Base-by-base conservation (phyloP, 1,140 invertebrate genomes). In the Drosophila nigrodunni region DNA sequence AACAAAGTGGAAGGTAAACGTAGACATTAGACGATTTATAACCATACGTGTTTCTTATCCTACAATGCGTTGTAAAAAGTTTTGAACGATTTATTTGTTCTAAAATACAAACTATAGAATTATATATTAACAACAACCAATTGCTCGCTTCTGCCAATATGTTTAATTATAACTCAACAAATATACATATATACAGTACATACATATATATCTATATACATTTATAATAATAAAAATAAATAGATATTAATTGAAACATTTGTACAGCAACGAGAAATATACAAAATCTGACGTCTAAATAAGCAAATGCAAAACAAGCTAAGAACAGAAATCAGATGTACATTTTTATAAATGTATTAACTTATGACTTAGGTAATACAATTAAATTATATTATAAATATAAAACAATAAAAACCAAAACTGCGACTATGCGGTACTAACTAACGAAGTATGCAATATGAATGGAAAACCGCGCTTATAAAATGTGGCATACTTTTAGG, bases 91-190 rank as follows among this genome's bases (percentile, higher is more conserved):
- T 39, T 46, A 50, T 62, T 62, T n/a, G 59, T 49, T 66, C 18
- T 47, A 34, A n/a, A 35, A 54, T 15, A 18, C 13, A 49, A 30
- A 30, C 25, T 54, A 57, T 39, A 74, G 10, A 59, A 25, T 37
- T 34, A 64, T 15, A 25, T 43, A 46, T 57, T 46, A 46, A 65
- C 47, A 62, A 79, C 67, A 71, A 83, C 70, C 83, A 83, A 82
- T 88, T 87, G 83, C 83, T 87, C 83, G 83, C 83, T 87, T 87
- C 83, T 87, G 83, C 83, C 83, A 87, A 87, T 82, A 82, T 77
- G 83, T 59, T 54, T 82, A 88, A 88, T 57, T 74, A 49, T 79
- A 79, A 73, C 52, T 52, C 64, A 60, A 73, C 62, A 37, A 35
- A 65, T 15, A 21, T 21, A 21, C 18, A 21, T 21, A 60, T 46